Base-by-base conservation (phyloP, 2,797 vertebrate species). In the Pachyuromys duprasi region DNA sequence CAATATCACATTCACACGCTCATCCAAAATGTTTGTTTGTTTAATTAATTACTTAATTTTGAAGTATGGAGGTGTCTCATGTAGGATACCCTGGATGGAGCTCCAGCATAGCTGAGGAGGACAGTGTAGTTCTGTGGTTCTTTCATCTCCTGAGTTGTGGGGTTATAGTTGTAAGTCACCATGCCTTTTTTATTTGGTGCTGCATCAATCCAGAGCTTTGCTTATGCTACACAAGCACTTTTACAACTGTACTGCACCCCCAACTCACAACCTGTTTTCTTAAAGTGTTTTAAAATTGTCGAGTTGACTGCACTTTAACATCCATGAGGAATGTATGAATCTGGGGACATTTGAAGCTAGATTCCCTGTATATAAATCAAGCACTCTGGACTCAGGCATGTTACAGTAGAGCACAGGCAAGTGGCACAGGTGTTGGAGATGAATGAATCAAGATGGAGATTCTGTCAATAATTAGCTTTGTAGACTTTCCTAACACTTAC, bases 361-460 rank as follows among this genome's bases (percentile, higher is more conserved):
- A 49, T 80, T 89, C 89, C 89, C 7, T 83, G 14, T 33, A 33
- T 76, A 22, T 76, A 83, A 88, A 31, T 67, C 67, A 42, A 86
- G 57, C 12, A 8, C 70, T 20, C 22, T 33, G 75, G 33, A 74
- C 57, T 79, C 90, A 60, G 42, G 62, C 60, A 17, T 63, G 22
- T 57, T 93, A 36, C 75, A 55, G 87, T 60, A 86, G 86, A 36
- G 3, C 57, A 75, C 1, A 39, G 63, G 80, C 69, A 93, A 62
- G 28, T 28, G 83, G 76, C 18, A 42, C 65, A 91, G 53, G 14
- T 84, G 67, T 80, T 90, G 4, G 55, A 95, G 65, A 65, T 57
- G 91, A 83, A 65, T 93, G 70, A 93, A 95, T 91, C 14, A 84
- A 53, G 39, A 45, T 72, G 89, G 74, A 83, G 83, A 81, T 93